These are phyloP conservation scores for Machaerirhynchus nigripectus DNA, from an alignment of 2,113 vertebrate genomes.

Conservation along the genomic window DNA sequence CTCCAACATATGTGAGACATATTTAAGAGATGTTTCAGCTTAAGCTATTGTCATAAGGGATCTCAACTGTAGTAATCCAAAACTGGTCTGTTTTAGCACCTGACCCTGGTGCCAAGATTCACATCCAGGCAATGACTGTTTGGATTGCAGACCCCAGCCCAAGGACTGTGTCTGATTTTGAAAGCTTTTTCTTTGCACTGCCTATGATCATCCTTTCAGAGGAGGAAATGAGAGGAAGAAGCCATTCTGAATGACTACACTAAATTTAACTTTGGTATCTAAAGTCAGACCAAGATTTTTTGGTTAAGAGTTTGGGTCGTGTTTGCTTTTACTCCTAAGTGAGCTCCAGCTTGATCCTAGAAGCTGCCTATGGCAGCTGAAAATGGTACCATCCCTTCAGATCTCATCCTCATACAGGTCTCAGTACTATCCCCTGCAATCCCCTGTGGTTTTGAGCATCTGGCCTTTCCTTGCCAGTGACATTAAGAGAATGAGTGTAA, in stretches of 20 bases:
- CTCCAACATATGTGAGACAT: background rate
- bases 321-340: background rate
- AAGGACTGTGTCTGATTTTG: background rate
- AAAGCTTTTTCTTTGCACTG: background rate
- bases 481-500: background rate
- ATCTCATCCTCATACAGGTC: background rate
- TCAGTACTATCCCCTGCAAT: background rate
- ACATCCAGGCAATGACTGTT: background rate
- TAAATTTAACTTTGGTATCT: background rate
- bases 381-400: background rate
- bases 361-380: background rate
- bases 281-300: background rate
- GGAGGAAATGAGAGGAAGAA: background rate
- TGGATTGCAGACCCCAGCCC: background rate
- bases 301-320: background rate
- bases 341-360: background rate
- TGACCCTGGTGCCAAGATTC: background rate
- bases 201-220: background rate
- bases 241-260: background rate
- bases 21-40: background rate
- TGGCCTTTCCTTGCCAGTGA: background rate
- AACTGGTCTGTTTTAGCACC: background rate
- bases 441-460: background rate
- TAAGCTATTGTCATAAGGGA: background rate
- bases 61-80: background rate